Evolutionary conservation across 2,888 invertebrate genomes (phyloP), one percentile per base, ranked within the genome.

Genomic region (Pteria penguin): DNA sequence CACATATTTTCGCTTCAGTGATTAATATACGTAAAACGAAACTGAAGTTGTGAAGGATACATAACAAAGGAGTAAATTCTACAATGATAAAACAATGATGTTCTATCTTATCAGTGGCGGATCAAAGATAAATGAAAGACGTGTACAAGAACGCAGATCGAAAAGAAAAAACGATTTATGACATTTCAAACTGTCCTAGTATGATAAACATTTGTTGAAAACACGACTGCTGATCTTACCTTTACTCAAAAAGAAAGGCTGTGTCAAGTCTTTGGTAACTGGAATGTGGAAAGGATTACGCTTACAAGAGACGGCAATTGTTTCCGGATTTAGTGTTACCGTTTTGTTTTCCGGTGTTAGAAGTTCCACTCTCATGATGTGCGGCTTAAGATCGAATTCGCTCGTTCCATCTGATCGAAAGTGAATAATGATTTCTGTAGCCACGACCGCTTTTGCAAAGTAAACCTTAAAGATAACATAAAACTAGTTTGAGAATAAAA

Each of bases 341-440:
- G 78, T 76, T 2, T 66, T 36, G 63, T 82, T 81, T 11, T 83
- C 76, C 1, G 73, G 69, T 26, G 79, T 82, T 1, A 89, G 80
- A 22, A 89, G 80, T 29, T 82, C 81, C 8, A 87, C 81, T 29
- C 76, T 76, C 5, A 87, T 65, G n/a, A 33, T 74, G 63, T 84
- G 85, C 4, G 73, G 58, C 0, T 65, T 31, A 2, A 80, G 72
- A 61, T 80, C 78, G 24, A 66, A 74, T 11, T 76, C 77, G 1
- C 75, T 79, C 3, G 78, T 79, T 0, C 89, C 89, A 69, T 89
- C 89, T 0, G 88, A 85, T 0, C 83, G 87, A 3, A 90, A 74
- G 78, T 89, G 84, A 8, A 90, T 74, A 4, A 89, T 81, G 2
- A 90, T 84, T 11, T 82, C 82, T 4, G 87, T 82, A 0, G 87